phyloP scores from a whole-genome alignment of 2,888 invertebrate genomes.

The Polydrusus cervinus region DNA sequence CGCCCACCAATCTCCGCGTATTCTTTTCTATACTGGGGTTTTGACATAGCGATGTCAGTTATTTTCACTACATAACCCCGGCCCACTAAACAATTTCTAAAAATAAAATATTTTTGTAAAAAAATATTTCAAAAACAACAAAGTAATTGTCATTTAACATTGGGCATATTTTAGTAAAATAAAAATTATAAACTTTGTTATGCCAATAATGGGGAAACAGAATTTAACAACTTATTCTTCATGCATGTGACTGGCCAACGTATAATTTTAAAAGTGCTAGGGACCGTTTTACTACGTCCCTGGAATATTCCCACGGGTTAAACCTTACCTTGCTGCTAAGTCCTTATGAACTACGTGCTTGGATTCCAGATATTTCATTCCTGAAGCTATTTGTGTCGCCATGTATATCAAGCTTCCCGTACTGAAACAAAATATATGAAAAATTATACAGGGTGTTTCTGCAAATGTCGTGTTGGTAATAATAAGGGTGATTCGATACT shows the following conservation, averaged over 20 bases:
- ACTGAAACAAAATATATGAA: constrained; percentile 69
- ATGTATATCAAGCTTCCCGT: constrained; percentile 81
- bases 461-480: no score
- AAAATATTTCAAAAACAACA: no score
- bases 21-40: constrained; percentile 77
- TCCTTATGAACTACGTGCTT: constrained; percentile 87
- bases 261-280: no score
- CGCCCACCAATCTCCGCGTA: constrained; percentile 78
- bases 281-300: no score
- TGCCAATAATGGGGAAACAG: background rate
- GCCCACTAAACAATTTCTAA: constrained; percentile 77
- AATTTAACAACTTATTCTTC: background rate
- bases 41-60: constrained; percentile 78
- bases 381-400: constrained; percentile 84
- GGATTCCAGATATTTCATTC: constrained; percentile 86
- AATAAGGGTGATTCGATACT: no score
- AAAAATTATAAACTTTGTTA: no score
- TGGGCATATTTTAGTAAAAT: no score
- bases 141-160: no score
- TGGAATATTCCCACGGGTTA: background rate
- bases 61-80: constrained; percentile 77
- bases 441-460: no score
- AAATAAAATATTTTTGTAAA: constrained; percentile 54
- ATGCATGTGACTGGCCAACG: no score
- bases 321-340: constrained; percentile 78